Conservation (phyloP, 2,113 vertebrate genomes). For the Naja naja region DNA sequence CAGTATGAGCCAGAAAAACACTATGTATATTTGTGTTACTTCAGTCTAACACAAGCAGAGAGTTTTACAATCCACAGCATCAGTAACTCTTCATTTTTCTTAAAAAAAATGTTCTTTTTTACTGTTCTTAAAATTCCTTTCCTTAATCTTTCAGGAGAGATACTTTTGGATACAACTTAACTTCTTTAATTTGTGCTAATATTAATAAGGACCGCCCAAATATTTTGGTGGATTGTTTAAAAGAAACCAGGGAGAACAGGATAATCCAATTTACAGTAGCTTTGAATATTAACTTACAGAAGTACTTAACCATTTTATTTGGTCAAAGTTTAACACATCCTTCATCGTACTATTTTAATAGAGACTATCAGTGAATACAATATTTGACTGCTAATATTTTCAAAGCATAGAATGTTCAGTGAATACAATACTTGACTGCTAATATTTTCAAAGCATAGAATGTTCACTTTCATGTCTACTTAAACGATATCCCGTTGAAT, state of each 20-base stretch:
- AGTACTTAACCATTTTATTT: neutral
- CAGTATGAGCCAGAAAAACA: constrained; percentile 23
- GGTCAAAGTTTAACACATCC: neutral
- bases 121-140: rapidly evolving
- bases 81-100: neutral
- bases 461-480: neutral
- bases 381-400: neutral
- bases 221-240: neutral
- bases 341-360: neutral
- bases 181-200: neutral
- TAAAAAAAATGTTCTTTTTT: neutral
- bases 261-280: neutral
- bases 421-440: neutral
- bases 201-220: neutral
- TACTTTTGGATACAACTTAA: neutral
- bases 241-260: neutral
- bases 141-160: neutral
- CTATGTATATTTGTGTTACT: constrained; percentile 29
- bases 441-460: neutral
- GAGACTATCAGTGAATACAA: neutral
- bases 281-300: neutral
- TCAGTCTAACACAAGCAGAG: constrained; percentile 5
- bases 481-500: neutral
- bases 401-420: neutral
- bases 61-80: constrained; percentile 11